Percentiles rank a stretch among this genome's conserved stretches.
phyloP scores from a whole-genome alignment of 2,797 vertebrate genomes.

The Streptopelia turtur region DNA sequence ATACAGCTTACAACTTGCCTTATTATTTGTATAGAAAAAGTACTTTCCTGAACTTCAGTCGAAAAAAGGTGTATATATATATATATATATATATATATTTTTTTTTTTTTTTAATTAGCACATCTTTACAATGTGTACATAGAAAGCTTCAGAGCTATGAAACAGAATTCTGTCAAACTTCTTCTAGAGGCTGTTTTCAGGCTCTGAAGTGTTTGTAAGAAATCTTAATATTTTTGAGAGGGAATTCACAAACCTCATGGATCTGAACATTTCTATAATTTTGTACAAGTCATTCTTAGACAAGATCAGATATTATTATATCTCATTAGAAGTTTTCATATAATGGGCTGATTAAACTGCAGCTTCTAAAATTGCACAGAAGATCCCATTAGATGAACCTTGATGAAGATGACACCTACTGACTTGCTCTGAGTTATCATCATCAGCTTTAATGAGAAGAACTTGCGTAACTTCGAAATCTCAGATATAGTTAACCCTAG shows the following conservation, averaged over 20 bases:
- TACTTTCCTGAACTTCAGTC: neutral
- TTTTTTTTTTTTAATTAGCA: neutral
- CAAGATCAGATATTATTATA: neutral
- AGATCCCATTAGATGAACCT: neutral
- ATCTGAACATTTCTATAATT: neutral
- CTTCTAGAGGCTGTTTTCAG: neutral
- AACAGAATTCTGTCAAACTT: neutral
- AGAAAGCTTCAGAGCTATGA: neutral
- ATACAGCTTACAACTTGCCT: neutral
- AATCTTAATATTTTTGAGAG: neutral
- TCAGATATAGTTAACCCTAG: neutral
- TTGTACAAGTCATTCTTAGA: neutral
- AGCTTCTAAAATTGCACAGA: neutral
- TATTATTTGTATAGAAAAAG: neutral
- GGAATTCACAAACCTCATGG: neutral
- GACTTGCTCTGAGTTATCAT: conserved; percentile 16
- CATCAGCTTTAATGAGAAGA: neutral
- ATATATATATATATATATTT: neutral
- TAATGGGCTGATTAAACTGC: neutral
- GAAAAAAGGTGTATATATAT: neutral
- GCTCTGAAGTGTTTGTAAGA: neutral
- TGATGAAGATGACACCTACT: neutral
- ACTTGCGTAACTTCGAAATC: neutral
- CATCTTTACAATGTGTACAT: neutral
- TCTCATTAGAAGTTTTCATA: neutral